Evolutionary conservation across 2,797 vertebrate species (phyloP).

Genomic region (Microcaecilia unicolor): DNA sequence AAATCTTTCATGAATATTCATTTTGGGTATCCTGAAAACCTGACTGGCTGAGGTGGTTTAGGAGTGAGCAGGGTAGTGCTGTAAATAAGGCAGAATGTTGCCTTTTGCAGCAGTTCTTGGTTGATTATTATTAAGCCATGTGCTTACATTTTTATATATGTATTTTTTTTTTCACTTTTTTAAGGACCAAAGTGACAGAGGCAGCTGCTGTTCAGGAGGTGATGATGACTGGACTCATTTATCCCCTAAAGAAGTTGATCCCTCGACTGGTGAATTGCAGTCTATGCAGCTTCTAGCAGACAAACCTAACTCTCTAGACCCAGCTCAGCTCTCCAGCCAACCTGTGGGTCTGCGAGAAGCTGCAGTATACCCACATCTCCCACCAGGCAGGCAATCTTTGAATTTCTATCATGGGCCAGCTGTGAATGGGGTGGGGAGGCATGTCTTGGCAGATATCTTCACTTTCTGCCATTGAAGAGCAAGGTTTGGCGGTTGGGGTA

Average conservation of each 20-base stretch:
- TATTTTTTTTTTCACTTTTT: background rate
- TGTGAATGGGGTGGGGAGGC: too few relatives aligned
- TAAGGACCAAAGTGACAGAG: constrained; percentile 55
- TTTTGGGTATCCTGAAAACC: too few relatives aligned
- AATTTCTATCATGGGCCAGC: too few relatives aligned
- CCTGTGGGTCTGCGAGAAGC: constrained; percentile 81
- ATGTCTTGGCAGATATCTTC: too few relatives aligned
- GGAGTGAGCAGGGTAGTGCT: too few relatives aligned
- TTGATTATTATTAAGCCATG: background rate
- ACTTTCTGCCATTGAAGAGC: too few relatives aligned
- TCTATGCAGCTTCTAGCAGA: constrained; percentile 62
- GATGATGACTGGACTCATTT: constrained; percentile 97
- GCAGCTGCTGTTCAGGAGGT: constrained; percentile 43
- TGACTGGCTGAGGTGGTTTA: too few relatives aligned
- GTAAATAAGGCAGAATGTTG: too few relatives aligned
- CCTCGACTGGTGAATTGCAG: constrained; percentile 88
- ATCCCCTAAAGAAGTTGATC: constrained; percentile 86
- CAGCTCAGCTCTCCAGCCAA: constrained; percentile 12
- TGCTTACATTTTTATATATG: background rate
- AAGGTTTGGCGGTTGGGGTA: too few relatives aligned
- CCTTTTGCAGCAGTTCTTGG: background rate
- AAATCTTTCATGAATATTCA: too few relatives aligned
- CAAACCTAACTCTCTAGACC: constrained; percentile 32
- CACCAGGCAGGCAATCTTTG: constrained; percentile 84
- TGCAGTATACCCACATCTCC: constrained; percentile 86